Evolutionary conservation across 2,888 invertebrate genomes (phyloP).

Genomic region (Thereva unica): DNA sequence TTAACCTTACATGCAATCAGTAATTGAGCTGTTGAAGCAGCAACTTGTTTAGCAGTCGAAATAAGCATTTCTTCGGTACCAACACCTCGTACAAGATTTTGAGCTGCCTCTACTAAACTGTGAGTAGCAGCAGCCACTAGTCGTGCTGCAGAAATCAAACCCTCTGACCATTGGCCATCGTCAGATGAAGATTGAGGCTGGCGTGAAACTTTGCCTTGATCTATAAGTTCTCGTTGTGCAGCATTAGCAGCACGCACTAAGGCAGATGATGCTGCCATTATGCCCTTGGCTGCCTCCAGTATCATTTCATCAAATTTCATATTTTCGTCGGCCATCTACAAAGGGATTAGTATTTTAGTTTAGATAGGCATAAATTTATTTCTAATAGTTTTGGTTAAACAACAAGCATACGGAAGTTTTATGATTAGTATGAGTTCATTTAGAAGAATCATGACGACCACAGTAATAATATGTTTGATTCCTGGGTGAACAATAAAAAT

Average conservation of each 20-base stretch:
- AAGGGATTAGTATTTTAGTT: slow-evolving; percentile 37
- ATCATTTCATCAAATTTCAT: slow-evolving; percentile 99
- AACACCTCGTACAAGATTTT: slow-evolving; percentile 90
- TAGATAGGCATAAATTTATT: not conserved
- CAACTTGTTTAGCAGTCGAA: slow-evolving; percentile 94
- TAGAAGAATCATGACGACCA: slow-evolving; percentile 58
- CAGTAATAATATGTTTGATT: slow-evolving; percentile 99
- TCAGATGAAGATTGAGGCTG: slow-evolving; percentile 84
- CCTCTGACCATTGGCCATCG: slow-evolving; percentile 98
- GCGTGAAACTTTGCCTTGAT: slow-evolving; percentile 84
- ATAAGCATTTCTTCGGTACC: slow-evolving; percentile 95
- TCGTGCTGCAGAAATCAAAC: slow-evolving; percentile 91
- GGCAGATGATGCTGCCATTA: slow-evolving; percentile 95
- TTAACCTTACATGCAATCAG: slow-evolving; percentile 99
- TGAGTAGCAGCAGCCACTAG: slow-evolving; percentile 97
- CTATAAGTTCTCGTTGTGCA: slow-evolving; percentile 94
- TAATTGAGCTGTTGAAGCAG: slow-evolving; percentile 95
- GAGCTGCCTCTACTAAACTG: slow-evolving; percentile 96
- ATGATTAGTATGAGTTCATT: slow-evolving; percentile 5
- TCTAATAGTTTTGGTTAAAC: not conserved
- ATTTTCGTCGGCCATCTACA: slow-evolving; percentile 86
- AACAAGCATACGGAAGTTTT: not conserved
- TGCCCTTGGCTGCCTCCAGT: slow-evolving; percentile 95
- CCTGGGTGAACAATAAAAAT: slow-evolving; percentile 83
- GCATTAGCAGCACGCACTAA: slow-evolving; percentile 95